phyloP scores from a whole-genome alignment of 2,113 vertebrate species.

The Tinamus guttatus region DNA sequence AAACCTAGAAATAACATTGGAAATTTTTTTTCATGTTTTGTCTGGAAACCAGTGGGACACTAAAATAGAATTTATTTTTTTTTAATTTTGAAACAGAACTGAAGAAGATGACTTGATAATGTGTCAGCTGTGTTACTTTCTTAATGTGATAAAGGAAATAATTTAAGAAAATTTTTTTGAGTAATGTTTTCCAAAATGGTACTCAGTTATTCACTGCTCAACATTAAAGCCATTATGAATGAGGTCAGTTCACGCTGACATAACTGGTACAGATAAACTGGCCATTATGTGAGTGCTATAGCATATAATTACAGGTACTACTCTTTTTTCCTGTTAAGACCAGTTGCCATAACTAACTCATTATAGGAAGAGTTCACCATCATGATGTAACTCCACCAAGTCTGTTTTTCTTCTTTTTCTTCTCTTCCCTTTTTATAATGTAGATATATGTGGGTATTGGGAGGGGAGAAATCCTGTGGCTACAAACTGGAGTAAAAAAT shows the following conservation, averaged over 20 bases:
- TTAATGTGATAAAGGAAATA: background rate
- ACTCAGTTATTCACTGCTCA: background rate
- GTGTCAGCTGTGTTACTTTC: conserved; percentile 1
- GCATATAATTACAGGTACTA: conserved; percentile 52
- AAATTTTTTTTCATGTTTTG: background rate
- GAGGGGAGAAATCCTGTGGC: background rate
- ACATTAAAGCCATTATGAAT: background rate
- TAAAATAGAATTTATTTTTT: background rate
- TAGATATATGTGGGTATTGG: conserved; percentile 5
- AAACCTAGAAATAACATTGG: background rate
- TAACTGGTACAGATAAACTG: background rate
- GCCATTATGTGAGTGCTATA: background rate
- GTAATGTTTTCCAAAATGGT: background rate
- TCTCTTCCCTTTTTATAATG: background rate
- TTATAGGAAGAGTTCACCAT: conserved; percentile 67
- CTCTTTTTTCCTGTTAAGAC: conserved; percentile 50
- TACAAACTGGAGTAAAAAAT: background rate
- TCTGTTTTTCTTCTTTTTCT: conserved; percentile 33
- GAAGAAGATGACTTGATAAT: background rate
- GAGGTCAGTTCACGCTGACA: background rate
- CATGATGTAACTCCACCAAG: conserved; percentile 76
- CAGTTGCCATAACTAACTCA: conserved; percentile 50
- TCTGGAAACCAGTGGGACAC: background rate
- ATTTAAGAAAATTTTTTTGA: background rate
- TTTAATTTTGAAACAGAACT: background rate